Percentiles rank a stretch among this genome's conserved stretches.
Conservation (phyloP, 2,888 invertebrate genomes). For the Rapana venosa region DNA sequence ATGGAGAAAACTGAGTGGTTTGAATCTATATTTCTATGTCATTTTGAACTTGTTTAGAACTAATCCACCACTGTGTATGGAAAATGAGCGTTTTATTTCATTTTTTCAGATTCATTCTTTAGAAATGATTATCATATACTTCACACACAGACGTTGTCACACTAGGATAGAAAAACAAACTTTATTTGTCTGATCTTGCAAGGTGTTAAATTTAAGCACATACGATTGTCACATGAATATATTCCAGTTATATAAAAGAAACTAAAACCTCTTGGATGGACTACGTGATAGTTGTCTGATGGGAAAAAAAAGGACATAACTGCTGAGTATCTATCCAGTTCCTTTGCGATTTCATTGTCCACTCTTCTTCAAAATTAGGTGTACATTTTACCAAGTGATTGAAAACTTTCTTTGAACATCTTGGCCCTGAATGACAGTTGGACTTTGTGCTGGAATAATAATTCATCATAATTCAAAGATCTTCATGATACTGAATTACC, state of each 20-base stretch:
- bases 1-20: no score
- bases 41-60: no score
- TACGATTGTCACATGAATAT: neutral
- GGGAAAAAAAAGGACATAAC: neutral
- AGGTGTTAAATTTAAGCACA: constrained; percentile 31
- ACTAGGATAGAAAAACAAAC: constrained; percentile 16
- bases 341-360: neutral
- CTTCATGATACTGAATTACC: no score
- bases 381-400: no score
- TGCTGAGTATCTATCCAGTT: neutral
- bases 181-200: constrained; percentile 34
- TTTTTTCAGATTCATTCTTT: no score
- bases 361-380: neutral
- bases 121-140: neutral
- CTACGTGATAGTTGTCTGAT: neutral
- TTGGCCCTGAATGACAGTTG: no score
- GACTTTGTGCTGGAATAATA: no score
- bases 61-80: no score
- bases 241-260: neutral
- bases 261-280: neutral
- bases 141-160: neutral
- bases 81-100: no score
- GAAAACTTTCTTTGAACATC: no score
- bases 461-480: no score
- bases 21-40: no score